Evolutionary conservation across 1,140 invertebrate genomes (phyloP).

Genomic region (Acyrthosiphon pisum): DNA sequence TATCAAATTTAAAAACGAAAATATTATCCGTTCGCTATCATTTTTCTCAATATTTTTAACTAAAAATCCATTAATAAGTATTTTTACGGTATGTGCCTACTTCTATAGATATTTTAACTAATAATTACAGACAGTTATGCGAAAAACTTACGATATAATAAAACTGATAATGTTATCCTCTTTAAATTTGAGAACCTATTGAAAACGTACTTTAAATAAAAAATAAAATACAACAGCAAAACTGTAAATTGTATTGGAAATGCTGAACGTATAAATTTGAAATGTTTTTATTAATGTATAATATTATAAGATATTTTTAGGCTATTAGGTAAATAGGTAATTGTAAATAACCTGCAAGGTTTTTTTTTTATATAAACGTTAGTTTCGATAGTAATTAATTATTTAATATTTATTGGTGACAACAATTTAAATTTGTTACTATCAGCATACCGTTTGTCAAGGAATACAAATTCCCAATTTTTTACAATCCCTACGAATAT

Average conservation of each 20-base stretch:
- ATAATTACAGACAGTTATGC: background rate
- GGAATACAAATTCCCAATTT: background rate
- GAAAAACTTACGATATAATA: background rate
- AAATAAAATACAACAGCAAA: background rate
- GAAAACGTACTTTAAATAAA: background rate
- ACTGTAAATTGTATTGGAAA: background rate
- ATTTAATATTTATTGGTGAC: background rate
- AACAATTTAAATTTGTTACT: background rate
- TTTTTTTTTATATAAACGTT: background rate
- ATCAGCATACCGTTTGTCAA: background rate
- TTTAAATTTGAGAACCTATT: background rate
- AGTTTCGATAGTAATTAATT: background rate
- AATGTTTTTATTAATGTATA: background rate
- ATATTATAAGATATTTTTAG: background rate
- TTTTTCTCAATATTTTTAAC: background rate
- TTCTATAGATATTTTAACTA: background rate
- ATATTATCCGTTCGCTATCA: too few relatives aligned
- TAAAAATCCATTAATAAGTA: background rate
- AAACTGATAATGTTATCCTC: background rate
- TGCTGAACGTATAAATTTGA: background rate
- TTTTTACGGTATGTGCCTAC: background rate
- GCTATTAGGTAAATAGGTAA: background rate
- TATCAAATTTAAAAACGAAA: background rate
- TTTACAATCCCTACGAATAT: background rate
- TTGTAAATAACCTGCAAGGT: background rate